phyloP scores from a whole-genome alignment of 2,888 invertebrate species.

The Himalopsyche anomala region DNA sequence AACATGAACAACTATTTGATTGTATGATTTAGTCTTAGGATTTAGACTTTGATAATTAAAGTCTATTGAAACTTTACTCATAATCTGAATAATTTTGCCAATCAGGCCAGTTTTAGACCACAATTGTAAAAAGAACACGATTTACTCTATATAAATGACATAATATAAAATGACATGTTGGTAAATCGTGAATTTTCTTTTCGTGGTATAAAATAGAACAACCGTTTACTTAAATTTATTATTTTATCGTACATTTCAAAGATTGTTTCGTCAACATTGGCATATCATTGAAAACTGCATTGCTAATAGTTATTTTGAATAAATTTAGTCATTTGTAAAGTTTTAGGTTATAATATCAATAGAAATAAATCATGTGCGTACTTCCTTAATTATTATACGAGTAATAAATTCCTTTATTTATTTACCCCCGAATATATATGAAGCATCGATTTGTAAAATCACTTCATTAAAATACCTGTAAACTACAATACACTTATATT shows the following conservation, averaged over 20 bases:
- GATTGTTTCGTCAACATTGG: too few relatives aligned
- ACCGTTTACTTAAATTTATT: too few relatives aligned
- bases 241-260: too few relatives aligned
- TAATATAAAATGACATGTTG: too few relatives aligned
- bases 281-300: background rate
- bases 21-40: constrained; percentile 2
- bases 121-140: too few relatives aligned
- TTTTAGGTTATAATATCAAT: constrained; percentile 3
- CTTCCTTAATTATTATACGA: background rate
- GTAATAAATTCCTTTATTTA: constrained; percentile 40
- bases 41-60: too few relatives aligned
- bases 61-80: too few relatives aligned
- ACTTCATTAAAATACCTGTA: background rate
- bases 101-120: too few relatives aligned
- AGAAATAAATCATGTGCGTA: background rate
- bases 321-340: constrained; percentile 13
- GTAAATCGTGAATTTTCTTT: too few relatives aligned
- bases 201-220: too few relatives aligned
- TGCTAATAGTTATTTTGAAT: background rate
- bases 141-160: too few relatives aligned
- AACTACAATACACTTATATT: constrained; percentile 1
- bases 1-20: background rate
- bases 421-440: background rate
- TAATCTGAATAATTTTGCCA: too few relatives aligned
- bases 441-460: background rate